A percentile compares a stretch with the other conserved stretches of the same genome.
Evolutionary conservation across 2,797 vertebrate species (phyloP).

Genomic region (Hybognathus amarus): DNA sequence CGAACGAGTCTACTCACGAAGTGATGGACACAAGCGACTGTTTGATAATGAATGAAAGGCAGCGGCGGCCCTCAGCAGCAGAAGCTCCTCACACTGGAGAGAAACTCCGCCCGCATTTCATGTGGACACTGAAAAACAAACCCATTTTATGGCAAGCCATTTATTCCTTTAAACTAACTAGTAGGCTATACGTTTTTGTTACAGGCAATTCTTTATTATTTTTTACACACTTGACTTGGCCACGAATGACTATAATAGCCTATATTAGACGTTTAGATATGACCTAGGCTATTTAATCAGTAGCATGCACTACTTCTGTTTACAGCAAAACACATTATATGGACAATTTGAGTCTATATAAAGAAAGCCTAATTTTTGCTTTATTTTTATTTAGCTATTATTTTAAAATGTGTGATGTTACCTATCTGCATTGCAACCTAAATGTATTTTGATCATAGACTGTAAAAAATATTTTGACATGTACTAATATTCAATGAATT

Average conservation of each 20-base stretch:
- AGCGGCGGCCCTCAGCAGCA: slow-evolving; percentile 42
- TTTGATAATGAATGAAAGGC: slow-evolving; percentile 37
- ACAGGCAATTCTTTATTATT: not conserved
- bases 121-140: not conserved
- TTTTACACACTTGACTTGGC: not conserved
- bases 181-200: not conserved
- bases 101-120: slow-evolving; percentile 52
- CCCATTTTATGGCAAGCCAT: not conserved
- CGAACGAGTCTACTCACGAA: not conserved
- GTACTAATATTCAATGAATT: not conserved
- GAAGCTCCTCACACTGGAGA: slow-evolving; percentile 8
- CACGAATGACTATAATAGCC: not conserved
- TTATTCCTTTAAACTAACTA: not conserved
- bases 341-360: not conserved
- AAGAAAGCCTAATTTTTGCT: not conserved
- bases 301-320: not conserved
- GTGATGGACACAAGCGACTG: slow-evolving; percentile 9
- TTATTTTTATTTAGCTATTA: too few species aligned
- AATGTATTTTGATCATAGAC: too few species aligned
- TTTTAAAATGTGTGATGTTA: too few species aligned
- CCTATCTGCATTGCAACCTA: too few species aligned
- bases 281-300: too few species aligned
- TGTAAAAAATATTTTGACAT: too few species aligned
- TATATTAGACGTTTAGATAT: not conserved
- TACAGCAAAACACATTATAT: not conserved